These are phyloP conservation scores for Drosophila simulans DNA, from an alignment of 1,140 invertebrate species.

Conservation along the genomic window DNA sequence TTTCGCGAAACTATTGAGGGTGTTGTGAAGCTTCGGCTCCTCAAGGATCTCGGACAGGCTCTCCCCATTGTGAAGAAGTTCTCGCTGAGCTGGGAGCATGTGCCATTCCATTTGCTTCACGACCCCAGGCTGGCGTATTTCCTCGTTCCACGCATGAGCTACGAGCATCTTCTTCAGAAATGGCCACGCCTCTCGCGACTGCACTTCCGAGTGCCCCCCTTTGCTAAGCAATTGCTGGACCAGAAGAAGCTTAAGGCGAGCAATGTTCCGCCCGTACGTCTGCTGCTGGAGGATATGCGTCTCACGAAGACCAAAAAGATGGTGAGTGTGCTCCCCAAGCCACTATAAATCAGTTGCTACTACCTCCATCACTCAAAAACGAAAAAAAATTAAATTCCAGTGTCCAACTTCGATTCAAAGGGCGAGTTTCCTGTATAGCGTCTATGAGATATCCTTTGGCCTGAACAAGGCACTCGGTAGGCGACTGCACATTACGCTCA, in stretches of 20 bases:
- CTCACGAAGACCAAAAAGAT: constrained; percentile 9
- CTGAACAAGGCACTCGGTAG: constrained; percentile 55
- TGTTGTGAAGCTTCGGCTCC: constrained; percentile 48
- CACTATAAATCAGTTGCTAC: not conserved
- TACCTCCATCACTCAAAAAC: not conserved
- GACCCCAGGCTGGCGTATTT: constrained; percentile 28
- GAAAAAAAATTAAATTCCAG: not conserved
- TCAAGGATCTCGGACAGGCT: constrained; percentile 24
- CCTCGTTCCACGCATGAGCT: constrained; percentile 60
- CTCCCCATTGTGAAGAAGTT: constrained; percentile 49
- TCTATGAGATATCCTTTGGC: constrained; percentile 68
- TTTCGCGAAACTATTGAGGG: constrained; percentile 36
- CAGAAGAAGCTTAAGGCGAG: constrained; percentile 42
- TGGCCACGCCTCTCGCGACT: constrained; percentile 41
- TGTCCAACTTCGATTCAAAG: not conserved
- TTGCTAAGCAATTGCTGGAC: constrained; percentile 35
- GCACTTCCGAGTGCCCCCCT: not conserved
- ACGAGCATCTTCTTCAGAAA: constrained; percentile 55
- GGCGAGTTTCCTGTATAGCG: constrained; percentile 32
- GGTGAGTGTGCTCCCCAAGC: constrained; percentile 10
- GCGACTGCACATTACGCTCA: constrained; percentile 72
- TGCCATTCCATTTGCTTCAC: constrained; percentile 50
- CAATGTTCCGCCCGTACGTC: constrained; percentile 58
- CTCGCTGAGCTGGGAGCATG: constrained; percentile 50
- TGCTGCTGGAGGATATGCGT: constrained; percentile 53